Conservation (phyloP, 2,797 vertebrate genomes). For the Clarias platycephalus region DNA sequence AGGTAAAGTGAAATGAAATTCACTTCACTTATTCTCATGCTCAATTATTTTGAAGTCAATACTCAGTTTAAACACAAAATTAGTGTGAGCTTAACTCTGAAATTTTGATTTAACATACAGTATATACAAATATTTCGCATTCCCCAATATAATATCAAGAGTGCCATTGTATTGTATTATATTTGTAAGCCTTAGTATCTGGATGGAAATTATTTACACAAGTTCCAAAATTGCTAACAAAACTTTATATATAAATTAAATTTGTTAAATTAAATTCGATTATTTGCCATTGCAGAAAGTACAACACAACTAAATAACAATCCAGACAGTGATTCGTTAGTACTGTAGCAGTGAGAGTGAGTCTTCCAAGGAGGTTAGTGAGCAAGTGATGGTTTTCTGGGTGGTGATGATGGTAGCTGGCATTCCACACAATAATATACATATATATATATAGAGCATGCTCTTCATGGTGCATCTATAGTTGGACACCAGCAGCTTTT, state of each 20-base stretch:
- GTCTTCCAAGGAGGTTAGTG: no score
- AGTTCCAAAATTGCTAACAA: background rate
- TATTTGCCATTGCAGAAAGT: no score
- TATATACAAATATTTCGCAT: background rate
- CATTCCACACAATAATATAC: no score
- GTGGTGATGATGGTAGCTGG: no score
- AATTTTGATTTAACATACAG: background rate
- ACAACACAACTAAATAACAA: no score
- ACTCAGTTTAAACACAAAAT: background rate
- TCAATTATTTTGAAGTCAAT: background rate
- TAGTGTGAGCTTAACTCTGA: background rate
- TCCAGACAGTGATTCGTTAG: no score
- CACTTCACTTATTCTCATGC: background rate
- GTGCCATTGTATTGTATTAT: background rate
- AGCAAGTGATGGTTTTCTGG: no score
- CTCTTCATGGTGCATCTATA: no score
- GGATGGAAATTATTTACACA: background rate
- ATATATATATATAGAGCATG: no score
- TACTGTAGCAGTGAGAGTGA: no score
- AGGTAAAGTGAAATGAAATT: background rate
- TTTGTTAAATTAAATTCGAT: no score
- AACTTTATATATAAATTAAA: background rate
- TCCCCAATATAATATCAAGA: background rate
- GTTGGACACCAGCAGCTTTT: no score
- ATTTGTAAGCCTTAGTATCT: background rate